Percentiles rank a stretch among this genome's conserved stretches.
These are phyloP conservation scores for Ornithoptera alexandrae DNA, from an alignment of 2,888 invertebrate species.

Conservation along the genomic window DNA sequence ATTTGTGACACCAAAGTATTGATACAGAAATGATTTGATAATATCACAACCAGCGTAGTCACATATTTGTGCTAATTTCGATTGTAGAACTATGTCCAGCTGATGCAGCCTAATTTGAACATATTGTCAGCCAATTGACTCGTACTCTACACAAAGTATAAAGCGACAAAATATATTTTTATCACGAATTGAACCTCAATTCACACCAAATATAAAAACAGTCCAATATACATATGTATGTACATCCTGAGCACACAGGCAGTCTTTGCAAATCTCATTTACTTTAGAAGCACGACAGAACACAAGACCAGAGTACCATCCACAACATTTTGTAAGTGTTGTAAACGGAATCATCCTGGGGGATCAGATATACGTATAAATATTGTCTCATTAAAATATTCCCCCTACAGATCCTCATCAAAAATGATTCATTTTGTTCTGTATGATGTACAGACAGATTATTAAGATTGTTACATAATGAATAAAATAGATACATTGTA, in stretches of 20 bases:
- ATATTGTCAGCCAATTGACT: conserved; percentile 38
- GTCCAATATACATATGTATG: not conserved
- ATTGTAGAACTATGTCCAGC: conserved; percentile 34
- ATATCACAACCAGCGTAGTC: conserved; percentile 63
- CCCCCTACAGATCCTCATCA: no score
- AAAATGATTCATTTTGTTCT: no score
- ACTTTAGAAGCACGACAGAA: not conserved
- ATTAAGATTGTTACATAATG: no score
- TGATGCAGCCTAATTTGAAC: conserved; percentile 31
- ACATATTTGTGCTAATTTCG: conserved; percentile 52
- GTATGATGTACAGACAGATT: no score
- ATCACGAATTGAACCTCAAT: conserved; percentile 11
- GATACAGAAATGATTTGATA: conserved; percentile 35
- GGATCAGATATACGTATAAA: no score
- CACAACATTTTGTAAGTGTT: no score
- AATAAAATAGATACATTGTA: no score
- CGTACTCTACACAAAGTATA: conserved; percentile 19
- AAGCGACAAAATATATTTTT: conserved; percentile 28
- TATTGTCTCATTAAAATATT: no score
- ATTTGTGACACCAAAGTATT: conserved; percentile 1
- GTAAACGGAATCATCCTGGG: no score
- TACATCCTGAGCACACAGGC: conserved; percentile 19
- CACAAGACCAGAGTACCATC: no score
- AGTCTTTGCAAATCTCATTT: conserved; percentile 16
- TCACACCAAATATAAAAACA: conserved; percentile 9